These are phyloP conservation scores for Alexandromys fortis DNA, from an alignment of 2,113 vertebrate species.

Conservation along the genomic window DNA sequence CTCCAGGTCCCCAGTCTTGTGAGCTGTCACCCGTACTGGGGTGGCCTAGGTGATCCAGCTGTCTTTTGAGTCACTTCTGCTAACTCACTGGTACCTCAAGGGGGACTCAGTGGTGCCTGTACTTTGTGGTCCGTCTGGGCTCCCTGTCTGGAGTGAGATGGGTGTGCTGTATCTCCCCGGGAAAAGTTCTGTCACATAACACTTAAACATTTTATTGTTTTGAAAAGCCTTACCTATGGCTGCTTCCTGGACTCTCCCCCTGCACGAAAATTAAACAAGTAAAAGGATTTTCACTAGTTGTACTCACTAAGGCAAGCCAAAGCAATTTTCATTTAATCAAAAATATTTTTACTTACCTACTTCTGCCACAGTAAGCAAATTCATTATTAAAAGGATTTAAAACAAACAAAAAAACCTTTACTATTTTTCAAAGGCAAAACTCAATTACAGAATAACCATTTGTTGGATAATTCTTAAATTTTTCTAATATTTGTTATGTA, in stretches of 20 bases:
- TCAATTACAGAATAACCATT: background rate
- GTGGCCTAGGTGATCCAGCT: background rate
- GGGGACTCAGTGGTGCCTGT: background rate
- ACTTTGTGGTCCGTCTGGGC: background rate
- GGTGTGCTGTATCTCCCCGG: too few relatives aligned
- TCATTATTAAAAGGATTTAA: constrained; percentile 37
- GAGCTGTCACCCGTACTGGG: background rate
- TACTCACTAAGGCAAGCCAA: background rate
- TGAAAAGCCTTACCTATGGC: constrained; percentile 84
- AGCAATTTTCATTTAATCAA: constrained; percentile 20
- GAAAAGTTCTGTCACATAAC: background rate
- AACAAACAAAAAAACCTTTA: constrained; percentile 40
- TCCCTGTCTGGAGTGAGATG: background rate
- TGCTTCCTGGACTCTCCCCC: constrained; percentile 90
- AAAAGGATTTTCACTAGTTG: constrained; percentile 21
- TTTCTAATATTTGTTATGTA: background rate
- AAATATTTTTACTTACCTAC: background rate
- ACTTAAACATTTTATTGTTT: background rate
- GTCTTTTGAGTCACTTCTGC: background rate
- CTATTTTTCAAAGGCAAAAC: constrained; percentile 6
- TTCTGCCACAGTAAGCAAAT: constrained; percentile 27
- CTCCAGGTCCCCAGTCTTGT: too few relatives aligned
- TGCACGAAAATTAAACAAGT: constrained; percentile 72
- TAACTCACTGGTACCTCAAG: background rate
- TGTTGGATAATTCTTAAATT: background rate